Evolutionary conservation across 2,888 invertebrate species (phyloP), one percentile per base, ranked within the genome.

Genomic region (Ophion obscuratus): DNA sequence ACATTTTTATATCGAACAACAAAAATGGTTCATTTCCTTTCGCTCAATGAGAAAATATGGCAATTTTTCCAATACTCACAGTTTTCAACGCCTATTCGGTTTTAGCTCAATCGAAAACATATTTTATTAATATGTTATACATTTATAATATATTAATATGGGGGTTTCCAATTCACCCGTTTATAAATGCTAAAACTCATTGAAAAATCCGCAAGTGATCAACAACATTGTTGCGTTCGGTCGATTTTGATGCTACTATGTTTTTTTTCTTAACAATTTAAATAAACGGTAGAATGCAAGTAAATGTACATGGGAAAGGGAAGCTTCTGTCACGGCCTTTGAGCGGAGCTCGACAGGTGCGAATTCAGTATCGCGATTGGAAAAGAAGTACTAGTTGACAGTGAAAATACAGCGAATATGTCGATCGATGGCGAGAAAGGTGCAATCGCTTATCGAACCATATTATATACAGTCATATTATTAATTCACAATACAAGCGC

Each of bases 401-500:
- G 76, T 76, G 64, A 76, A 76, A 40, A 76, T 53, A 57, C 59
- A 24, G 36, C 59, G 9, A 75, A 79, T 70, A 68, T n/a, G 24
- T 10, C 59, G 17, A 24, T 31, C 47, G 61, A 7, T 17, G 62
- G 24, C 6, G 61, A 71, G 36, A 53, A 31, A 31, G 20, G 20
- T 47, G 61, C 66, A 59, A 76, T 71, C 31, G 80, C 79, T 80
- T 75, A 64, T 75, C 76, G 75, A 59, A 84, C 70, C 53, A 59
- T 14, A 14, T n/a, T 4, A 64, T 40, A 57, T n/a, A 62, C 68
- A 47, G 10, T 7, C 11, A 47, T 47, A 44, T 24, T 47, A 24
- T 68, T 44, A 14, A 10, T 53, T 53, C 24, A 27, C 7, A 27
- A 71, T 17, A 59, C 5, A 44, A 40, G 40, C 5, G 53, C 2